A percentile compares a stretch with the other conserved stretches of the same genome.
Evolutionary conservation across 2,797 vertebrate genomes (phyloP).

Genomic region (Rhinatrema bivittatum): DNA sequence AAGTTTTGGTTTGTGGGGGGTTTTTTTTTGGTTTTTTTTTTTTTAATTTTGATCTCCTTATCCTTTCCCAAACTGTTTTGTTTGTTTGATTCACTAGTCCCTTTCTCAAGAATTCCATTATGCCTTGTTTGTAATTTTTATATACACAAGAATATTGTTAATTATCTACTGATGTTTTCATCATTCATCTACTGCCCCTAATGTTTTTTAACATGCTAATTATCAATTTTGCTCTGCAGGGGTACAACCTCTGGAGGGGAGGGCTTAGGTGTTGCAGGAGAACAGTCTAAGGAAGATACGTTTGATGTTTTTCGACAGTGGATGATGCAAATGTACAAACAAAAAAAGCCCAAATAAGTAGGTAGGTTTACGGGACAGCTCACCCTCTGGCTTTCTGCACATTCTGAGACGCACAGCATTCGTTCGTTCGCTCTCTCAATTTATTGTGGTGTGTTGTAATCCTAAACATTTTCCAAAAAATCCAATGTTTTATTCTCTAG

Average conservation of each 20-base stretch:
- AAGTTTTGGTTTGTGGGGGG: too few species aligned
- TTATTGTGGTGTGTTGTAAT: neutral
- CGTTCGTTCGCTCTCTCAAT: too few species aligned
- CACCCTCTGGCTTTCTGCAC: slow-evolving; percentile 13
- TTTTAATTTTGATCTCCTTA: too few species aligned
- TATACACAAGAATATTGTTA: too few species aligned
- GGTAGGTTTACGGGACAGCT: slow-evolving; percentile 32
- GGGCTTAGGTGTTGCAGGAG: slow-evolving; percentile 52
- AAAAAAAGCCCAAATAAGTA: slow-evolving; percentile 59
- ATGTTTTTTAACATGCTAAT: too few species aligned
- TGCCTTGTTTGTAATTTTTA: too few species aligned
- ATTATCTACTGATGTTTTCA: too few species aligned
- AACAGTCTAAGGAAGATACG: slow-evolving; percentile 50
- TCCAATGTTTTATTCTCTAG: slow-evolving; percentile 23
- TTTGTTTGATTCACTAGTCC: too few species aligned
- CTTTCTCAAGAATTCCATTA: too few species aligned
- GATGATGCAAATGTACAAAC: slow-evolving; percentile 68
- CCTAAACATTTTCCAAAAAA: neutral
- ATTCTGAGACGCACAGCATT: neutral
- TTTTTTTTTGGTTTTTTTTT: too few species aligned
- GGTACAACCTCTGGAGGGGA: slow-evolving; percentile 58
- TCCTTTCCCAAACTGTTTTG: too few species aligned
- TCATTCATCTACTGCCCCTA: too few species aligned
- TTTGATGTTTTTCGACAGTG: slow-evolving; percentile 65
- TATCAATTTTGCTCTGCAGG: slow-evolving; percentile 41